These are phyloP conservation scores for Typhlomys cinereus DNA, from an alignment of 2,113 vertebrate species.

Conservation along the genomic window DNA sequence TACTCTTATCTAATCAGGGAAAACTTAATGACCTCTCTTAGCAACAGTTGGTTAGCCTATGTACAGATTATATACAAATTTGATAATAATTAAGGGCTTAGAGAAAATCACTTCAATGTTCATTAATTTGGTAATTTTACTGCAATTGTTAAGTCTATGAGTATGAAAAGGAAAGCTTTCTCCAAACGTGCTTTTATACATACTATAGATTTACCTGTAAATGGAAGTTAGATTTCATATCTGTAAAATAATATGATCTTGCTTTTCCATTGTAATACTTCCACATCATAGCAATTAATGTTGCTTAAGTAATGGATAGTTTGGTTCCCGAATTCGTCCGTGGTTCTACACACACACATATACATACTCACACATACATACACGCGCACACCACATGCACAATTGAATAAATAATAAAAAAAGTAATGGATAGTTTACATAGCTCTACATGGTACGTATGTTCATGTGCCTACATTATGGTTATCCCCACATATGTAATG, in stretches of 20 bases:
- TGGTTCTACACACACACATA: neutral
- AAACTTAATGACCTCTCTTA: constrained; percentile 63
- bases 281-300: neutral
- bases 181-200: neutral
- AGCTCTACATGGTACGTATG: neutral
- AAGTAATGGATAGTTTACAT: neutral
- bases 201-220: neutral
- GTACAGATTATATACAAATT: constrained; percentile 31
- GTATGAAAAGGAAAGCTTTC: neutral
- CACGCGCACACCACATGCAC: too few relatives aligned
- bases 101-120: constrained; percentile 31
- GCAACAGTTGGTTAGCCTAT: constrained; percentile 49
- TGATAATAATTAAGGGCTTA: constrained; percentile 59
- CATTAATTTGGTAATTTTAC: constrained; percentile 43
- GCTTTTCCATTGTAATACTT: neutral
- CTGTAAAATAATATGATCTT: neutral
- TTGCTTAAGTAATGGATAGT: neutral
- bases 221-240: neutral
- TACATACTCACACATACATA: too few relatives aligned
- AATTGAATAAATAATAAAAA: too few relatives aligned
- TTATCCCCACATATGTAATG: neutral
- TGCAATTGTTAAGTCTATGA: neutral
- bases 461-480: neutral
- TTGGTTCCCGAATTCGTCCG: too few relatives aligned
- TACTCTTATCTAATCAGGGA: constrained; percentile 69